phyloP scores from a whole-genome alignment of 1,140 invertebrate genomes.

The Diabrotica undecimpunctata region DNA sequence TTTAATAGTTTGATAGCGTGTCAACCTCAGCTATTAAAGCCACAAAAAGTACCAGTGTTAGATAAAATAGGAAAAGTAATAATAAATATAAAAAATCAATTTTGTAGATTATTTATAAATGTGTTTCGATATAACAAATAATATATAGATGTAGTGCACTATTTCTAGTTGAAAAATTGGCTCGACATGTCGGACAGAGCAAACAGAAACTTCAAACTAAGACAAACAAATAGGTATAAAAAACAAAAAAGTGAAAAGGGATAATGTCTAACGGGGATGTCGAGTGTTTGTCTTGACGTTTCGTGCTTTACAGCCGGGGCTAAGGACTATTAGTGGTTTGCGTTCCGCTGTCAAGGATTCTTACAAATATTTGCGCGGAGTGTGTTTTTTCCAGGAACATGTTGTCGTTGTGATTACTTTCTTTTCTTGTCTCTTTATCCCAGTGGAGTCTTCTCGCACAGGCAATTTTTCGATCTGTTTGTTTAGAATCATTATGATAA shows the following conservation, averaged over 20 bases:
- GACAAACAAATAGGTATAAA: not conserved
- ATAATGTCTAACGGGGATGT: slow-evolving; percentile 2
- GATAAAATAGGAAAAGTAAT: too few relatives aligned
- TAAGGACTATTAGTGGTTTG: slow-evolving; percentile 10
- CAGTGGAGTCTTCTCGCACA: not conserved
- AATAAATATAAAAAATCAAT: too few relatives aligned
- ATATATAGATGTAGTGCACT: too few relatives aligned
- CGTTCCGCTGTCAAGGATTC: slow-evolving; percentile 10
- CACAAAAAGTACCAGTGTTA: too few relatives aligned
- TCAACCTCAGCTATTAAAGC: too few relatives aligned
- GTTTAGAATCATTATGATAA: too few relatives aligned
- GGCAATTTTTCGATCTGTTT: too few relatives aligned
- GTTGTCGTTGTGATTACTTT: slow-evolving; percentile 4
- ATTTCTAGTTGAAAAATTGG: too few relatives aligned
- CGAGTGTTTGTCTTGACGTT: slow-evolving; percentile 8
- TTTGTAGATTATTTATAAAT: too few relatives aligned
- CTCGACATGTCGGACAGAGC: not conserved
- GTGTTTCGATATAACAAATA: too few relatives aligned
- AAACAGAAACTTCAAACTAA: not conserved
- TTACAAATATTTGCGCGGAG: slow-evolving; percentile 8
- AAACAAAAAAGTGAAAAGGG: slow-evolving; percentile 2
- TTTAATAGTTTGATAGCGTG: too few relatives aligned
- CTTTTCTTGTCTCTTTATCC: not conserved
- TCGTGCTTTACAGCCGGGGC: not conserved
- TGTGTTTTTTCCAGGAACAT: not conserved